phyloP scores from a whole-genome alignment of 2,888 invertebrate species.

The Drepana falcataria region DNA sequence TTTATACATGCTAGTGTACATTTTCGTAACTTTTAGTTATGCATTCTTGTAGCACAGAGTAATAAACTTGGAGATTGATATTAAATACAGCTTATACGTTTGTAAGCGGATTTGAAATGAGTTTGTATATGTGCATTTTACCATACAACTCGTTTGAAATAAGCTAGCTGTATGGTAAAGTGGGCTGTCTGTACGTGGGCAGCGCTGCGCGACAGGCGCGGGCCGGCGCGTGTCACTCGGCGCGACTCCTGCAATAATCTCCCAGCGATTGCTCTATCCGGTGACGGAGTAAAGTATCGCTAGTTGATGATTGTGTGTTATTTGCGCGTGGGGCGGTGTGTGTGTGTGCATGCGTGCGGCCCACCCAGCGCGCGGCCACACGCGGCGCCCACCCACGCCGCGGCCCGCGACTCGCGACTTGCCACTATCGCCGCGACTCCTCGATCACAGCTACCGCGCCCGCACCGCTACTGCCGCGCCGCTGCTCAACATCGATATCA shows the following conservation, averaged over 20 bases:
- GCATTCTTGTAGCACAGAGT: not conserved
- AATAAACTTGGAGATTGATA: conserved; percentile 15
- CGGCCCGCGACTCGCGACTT: conserved; percentile 46
- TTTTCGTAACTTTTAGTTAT: not conserved
- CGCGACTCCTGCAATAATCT: conserved; percentile 61
- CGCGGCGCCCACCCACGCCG: conserved; percentile 74
- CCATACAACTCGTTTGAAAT: conserved; percentile 16
- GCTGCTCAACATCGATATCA: conserved; percentile 37
- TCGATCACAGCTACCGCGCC: conserved; percentile 20
- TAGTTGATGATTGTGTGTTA: conserved; percentile 76
- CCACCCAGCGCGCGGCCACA: conserved; percentile 78
- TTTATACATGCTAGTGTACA: not conserved
- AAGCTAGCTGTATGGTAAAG: conserved; percentile 29
- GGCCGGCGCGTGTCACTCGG: conserved; percentile 57
- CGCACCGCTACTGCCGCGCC: conserved; percentile 19
- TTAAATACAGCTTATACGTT: conserved; percentile 31
- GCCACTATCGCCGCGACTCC: conserved; percentile 9
- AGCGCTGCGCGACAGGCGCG: conserved; percentile 11
- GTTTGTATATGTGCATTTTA: no score
- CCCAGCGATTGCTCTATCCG: conserved; percentile 72
- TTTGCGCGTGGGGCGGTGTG: conserved; percentile 62
- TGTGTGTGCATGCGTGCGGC: conserved; percentile 61
- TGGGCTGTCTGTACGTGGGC: conserved; percentile 28
- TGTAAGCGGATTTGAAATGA: conserved; percentile 50
- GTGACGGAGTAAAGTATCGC: conserved; percentile 76